Evolutionary conservation across 2,888 invertebrate genomes (phyloP).

Genomic region (Trichogramma dendrolimi): DNA sequence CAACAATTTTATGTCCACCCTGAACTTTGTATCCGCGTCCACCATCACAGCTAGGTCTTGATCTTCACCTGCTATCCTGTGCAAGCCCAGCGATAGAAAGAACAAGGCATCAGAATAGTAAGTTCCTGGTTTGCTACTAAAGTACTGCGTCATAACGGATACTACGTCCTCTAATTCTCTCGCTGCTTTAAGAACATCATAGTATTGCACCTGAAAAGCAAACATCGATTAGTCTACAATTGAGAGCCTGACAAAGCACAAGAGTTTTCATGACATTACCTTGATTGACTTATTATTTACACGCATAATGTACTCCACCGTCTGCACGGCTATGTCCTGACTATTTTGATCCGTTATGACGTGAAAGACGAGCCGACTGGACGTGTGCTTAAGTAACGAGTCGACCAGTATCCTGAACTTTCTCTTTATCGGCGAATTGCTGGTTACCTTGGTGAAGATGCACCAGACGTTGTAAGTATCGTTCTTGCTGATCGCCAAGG

Average conservation of each 20-base stretch:
- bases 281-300: conserved; percentile 48
- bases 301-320: conserved; percentile 50
- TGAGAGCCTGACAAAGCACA: not conserved
- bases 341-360: conserved; percentile 63
- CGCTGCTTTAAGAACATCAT: conserved; percentile 62
- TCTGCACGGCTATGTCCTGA: conserved; percentile 55
- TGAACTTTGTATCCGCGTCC: conserved; percentile 75
- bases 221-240: not conserved
- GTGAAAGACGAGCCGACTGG: conserved; percentile 57
- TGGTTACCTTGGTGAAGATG: conserved; percentile 58
- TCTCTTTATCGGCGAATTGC: conserved; percentile 54
- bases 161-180: conserved; percentile 62
- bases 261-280: conserved; percentile 45
- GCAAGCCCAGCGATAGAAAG: conserved; percentile 71
- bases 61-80: conserved; percentile 62
- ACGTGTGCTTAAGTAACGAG: conserved; percentile 54
- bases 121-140: conserved; percentile 66
- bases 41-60: conserved; percentile 66
- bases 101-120: conserved; percentile 78
- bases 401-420: conserved; percentile 56
- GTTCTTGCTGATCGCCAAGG: not conserved
- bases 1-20: conserved; percentile 63
- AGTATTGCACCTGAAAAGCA: conserved; percentile 54
- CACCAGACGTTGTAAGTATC: conserved; percentile 55
- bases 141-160: conserved; percentile 65